Base-by-base conservation (phyloP, 2,113 vertebrate species). In the Sapayoa aenigma region DNA sequence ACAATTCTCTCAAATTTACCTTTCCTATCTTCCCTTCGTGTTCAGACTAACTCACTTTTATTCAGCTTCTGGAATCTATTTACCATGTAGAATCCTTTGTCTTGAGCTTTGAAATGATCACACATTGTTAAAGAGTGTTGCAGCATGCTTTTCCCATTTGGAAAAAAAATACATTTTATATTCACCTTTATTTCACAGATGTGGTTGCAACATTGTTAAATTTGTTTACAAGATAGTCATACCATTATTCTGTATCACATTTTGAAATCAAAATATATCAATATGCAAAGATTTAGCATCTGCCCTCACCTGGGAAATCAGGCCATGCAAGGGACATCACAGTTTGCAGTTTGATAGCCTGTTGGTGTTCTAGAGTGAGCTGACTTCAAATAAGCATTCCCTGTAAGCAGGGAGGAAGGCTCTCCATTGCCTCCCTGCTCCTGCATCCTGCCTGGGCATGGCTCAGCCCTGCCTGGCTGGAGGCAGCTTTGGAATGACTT, bases 361-460 rank as follows among this genome's bases (percentile, higher is more conserved):
- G 41, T 12, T 66, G 0, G 10, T 50, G 37, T 49, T 67, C 6
- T 8, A 24, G 55, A 42, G 16, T 0, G 2, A 66, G 25, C 49
- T 16, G 22, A 24, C 9, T 47, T 49, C 41, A 53, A 21, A 37
- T 4, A 11, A 79, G 33, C n/a, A 56, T 52, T 22, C 49, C 23
- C 3, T 15, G 37, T 47, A 25, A 53, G 53, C 0, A 1, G 37
- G 12, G 56, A 39, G 63, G 53, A 28, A 65, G 62, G 58, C 62
- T 60, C 41, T 27, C 27, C 6, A 1, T 24, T 33, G 24, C 60
- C 62, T 55, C 60, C 35, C 31, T 0, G 0, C 1, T 6, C 14
- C n/a, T n/a, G n/a, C n/a, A n/a, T n/a, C n/a, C n/a, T n/a, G n/a
- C n/a, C n/a, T n/a, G n/a, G n/a, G n/a, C 65, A 27, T 1, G 20